A percentile compares a stretch with the other conserved stretches of the same genome.
Conservation (phyloP, 23 tunicate species). For the Corella eumyota region DNA sequence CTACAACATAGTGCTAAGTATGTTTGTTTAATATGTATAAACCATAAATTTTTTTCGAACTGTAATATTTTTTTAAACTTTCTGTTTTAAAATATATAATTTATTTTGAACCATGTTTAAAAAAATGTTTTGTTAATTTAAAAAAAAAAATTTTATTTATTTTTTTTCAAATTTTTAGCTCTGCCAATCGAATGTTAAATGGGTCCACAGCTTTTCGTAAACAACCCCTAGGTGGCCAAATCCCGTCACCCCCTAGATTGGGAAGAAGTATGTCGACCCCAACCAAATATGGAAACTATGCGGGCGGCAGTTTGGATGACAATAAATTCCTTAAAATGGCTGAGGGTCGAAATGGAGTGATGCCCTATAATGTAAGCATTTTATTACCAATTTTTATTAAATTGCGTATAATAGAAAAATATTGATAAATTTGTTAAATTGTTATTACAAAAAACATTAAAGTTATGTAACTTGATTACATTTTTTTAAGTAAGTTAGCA, state of each 20-base stretch:
- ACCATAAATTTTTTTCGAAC: neutral
- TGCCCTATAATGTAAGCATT: constrained; percentile 28
- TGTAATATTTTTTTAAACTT: neutral
- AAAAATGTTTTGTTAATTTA: too few relatives aligned
- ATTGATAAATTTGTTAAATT: too few relatives aligned
- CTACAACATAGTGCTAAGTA: constrained; percentile 55
- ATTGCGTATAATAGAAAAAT: too few relatives aligned
- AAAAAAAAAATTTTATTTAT: too few relatives aligned
- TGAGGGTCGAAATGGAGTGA: constrained; percentile 31
- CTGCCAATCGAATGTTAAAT: constrained; percentile 6
- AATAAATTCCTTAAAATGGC: constrained; percentile 68
- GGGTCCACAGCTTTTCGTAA: constrained; percentile 2
- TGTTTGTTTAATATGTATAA: constrained; percentile 1
- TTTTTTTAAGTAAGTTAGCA: too few relatives aligned
- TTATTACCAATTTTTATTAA: too few relatives aligned
- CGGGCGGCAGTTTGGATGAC: constrained; percentile 45
- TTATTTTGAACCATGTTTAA: too few relatives aligned
- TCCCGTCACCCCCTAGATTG: constrained; percentile 44
- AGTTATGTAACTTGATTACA: too few relatives aligned
- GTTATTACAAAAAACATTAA: too few relatives aligned
- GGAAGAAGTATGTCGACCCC: constrained; percentile 81
- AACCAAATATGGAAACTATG: constrained; percentile 38
- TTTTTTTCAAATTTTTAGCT: neutral
- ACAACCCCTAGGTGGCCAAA: constrained; percentile 13
- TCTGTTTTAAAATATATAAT: too few relatives aligned